phyloP scores from a whole-genome alignment of 2,888 invertebrate species.

The Glyphotaelius pellucidus region DNA sequence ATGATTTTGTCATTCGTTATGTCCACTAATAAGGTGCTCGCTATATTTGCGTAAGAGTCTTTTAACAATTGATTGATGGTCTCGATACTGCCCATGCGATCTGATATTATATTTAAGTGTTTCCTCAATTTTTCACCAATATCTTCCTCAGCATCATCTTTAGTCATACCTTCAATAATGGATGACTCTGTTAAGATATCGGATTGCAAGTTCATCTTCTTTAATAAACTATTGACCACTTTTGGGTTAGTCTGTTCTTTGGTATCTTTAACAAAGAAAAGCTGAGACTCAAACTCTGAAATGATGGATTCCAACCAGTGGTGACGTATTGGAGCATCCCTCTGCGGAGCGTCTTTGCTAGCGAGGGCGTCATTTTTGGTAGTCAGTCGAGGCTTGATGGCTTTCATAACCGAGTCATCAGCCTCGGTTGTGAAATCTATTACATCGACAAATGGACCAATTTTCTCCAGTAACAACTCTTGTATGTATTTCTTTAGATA shows the following conservation, averaged over 20 bases:
- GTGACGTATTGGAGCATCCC: neutral
- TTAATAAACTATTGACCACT: slow-evolving; percentile 11
- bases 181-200: neutral
- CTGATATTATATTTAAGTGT: slow-evolving; percentile 12
- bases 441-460: neutral
- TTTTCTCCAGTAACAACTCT: neutral
- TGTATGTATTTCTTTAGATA: neutral
- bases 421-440: neutral
- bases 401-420: neutral
- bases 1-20: neutral
- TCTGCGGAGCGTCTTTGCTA: neutral
- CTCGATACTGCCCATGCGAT: slow-evolving; percentile 27
- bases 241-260: slow-evolving; percentile 4
- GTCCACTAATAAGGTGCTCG: slow-evolving; percentile 22
- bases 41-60: slow-evolving; percentile 22
- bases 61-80: slow-evolving; percentile 38
- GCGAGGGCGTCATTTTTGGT: neutral
- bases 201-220: slow-evolving; percentile 7
- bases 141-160: neutral
- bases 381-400: slow-evolving; percentile 13
- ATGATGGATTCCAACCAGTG: slow-evolving; percentile 49
- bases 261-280: slow-evolving; percentile 31
- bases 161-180: neutral
- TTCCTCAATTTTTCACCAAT: slow-evolving; percentile 16
- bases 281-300: slow-evolving; percentile 44